phyloP scores from a whole-genome alignment of 2,113 vertebrate species.

The Crotalus horridus region DNA sequence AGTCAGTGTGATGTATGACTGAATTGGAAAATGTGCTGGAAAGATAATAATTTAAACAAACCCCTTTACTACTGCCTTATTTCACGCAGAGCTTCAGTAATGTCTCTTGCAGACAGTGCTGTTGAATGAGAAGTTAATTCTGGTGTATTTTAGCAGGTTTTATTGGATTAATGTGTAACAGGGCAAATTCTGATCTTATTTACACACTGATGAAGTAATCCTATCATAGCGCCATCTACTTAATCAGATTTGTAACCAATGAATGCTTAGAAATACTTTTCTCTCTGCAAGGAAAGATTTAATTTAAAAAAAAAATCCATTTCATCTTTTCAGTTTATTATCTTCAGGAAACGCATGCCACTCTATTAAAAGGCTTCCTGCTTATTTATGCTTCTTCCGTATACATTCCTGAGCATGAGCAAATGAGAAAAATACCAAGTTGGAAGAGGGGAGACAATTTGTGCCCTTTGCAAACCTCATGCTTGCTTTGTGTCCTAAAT shows the following conservation, averaged over 20 bases:
- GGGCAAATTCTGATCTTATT: background rate
- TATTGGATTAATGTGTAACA: background rate
- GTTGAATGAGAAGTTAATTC: background rate
- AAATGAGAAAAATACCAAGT: too few relatives aligned
- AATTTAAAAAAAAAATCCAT: background rate
- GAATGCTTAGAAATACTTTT: background rate
- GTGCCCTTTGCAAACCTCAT: background rate
- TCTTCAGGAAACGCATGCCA: background rate
- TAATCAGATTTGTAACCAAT: background rate
- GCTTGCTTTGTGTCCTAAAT: background rate
- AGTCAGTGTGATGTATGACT: background rate
- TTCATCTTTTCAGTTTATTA: constrained; percentile 9
- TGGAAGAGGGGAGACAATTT: background rate
- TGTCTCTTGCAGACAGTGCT: background rate
- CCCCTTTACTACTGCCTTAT: background rate
- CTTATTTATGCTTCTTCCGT: background rate
- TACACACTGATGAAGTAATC: background rate
- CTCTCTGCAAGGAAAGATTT: background rate
- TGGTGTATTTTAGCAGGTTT: background rate
- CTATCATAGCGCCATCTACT: background rate
- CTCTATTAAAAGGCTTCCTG: background rate
- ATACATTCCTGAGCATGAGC: background rate
- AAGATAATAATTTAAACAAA: background rate
- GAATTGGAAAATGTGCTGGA: background rate
- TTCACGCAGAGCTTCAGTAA: background rate